A percentile compares a stretch with the other conserved stretches of the same genome.
phyloP scores from a whole-genome alignment of 2,797 vertebrate species.

The Tangara arthus region DNA sequence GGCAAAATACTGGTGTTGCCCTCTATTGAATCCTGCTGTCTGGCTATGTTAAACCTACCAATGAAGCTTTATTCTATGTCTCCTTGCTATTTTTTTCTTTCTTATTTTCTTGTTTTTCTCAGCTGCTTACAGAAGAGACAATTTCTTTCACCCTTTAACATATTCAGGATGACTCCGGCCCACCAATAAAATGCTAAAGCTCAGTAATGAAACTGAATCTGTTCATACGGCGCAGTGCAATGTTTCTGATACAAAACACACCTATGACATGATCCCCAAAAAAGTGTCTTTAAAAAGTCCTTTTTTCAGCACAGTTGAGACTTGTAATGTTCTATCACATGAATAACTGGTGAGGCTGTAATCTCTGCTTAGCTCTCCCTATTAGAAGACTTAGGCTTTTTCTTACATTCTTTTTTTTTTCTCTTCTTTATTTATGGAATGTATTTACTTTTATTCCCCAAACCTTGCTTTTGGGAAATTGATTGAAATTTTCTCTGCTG shows the following conservation, averaged over 20 bases:
- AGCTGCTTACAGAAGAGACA: neutral
- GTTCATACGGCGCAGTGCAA: neutral
- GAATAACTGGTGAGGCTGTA: neutral
- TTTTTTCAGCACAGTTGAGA: neutral
- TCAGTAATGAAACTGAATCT: neutral
- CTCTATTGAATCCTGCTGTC: neutral
- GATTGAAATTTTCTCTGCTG: neutral
- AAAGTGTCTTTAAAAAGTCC: neutral
- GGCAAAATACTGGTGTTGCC: neutral
- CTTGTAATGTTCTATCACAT: neutral
- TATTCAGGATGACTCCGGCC: neutral
- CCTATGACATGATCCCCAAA: neutral
- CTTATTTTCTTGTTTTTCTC: neutral
- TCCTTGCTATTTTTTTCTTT: accelerated
- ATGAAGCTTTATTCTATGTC: neutral
- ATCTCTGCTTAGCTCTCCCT: neutral
- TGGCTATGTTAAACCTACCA: neutral
- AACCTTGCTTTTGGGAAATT: neutral
- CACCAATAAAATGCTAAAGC: neutral
- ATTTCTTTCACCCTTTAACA: neutral
- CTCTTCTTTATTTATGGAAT: neutral
- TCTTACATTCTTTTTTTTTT: accelerated
- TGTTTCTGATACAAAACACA: neutral
- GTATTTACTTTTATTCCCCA: neutral
- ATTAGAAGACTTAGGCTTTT: neutral